Evolutionary conservation across 2,797 vertebrate genomes (phyloP), one percentile per base, ranked within the genome.

Genomic region (Enteromius afrohamiltoni): DNA sequence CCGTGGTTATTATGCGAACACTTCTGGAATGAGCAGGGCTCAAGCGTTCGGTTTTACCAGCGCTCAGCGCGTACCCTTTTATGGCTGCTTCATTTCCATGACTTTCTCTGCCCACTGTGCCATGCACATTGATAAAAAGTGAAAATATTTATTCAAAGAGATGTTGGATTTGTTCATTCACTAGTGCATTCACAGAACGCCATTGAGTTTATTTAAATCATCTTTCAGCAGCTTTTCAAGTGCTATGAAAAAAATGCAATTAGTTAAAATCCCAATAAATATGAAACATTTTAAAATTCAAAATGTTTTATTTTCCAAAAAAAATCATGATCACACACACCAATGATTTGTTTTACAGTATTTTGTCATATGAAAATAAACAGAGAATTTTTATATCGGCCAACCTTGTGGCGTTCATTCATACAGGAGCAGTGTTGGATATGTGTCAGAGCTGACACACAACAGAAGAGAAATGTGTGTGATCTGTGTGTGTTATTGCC

Each of bases 61-160:
- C 40, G 19, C 64, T 21, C 47, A 23, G 21, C 64, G 40, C 23
- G 42, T 55, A 49, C 9, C 78, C 65, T 69, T 80, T 45, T 58
- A 80, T 80, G 78, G 65, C n/a, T 80, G 49, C 31, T 42, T 80
- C 21, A 53, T 79, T 40, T 49, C 42, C 51, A 51, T 7, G 13
- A 34, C 47, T 53, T 23, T 53, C 26, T 19, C n/a, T 29, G 17
- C 1, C 3, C 2, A 4, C 29, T 37, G 51, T n/a, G 69, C 1
- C 42, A 47, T 29, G 17, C 3, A 21, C 45, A 73, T 11, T 47
- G 68, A 70, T 45, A 45, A 69, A 42, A 14, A 14, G 6, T 6
- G 0, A n/a, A 69, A 3, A n/a, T 1, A 40, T 10, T 37, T 19
- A 11, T 60, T 6, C 2, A 62, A 62, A 62, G 21, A 29, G 23